Base-by-base conservation (phyloP, 2,113 vertebrate species). In the Rhadina sibilatrix region DNA sequence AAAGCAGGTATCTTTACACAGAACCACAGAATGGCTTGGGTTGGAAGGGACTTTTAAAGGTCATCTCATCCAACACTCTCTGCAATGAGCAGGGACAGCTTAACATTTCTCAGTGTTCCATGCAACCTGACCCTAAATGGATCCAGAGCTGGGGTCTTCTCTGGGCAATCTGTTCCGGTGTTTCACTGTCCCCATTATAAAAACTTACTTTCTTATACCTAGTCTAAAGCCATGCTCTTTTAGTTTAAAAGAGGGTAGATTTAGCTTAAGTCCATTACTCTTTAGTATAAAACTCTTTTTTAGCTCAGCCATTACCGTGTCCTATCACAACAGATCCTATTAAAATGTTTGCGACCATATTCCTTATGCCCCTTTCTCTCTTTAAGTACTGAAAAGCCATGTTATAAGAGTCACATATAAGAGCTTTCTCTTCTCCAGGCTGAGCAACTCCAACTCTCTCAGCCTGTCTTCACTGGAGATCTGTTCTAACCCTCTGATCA, bases 331-430 rank as follows among this genome's bases (percentile, higher is more conserved):
- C 30, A 68, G 27, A 19, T 11, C 12, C 11, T 42, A 35, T 46
- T 40, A 42, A 86, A 60, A 80, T 13, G 15, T 54, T 68, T 61
- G 13, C 44, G 4, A 12, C 37, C 23, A n/a, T 7, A 69, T 15
- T 72, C 17, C 31, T 27, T 57, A 28, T 44, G 10, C 35, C 4
- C 2, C 19, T 3, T 24, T 1, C 4, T 2, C 2, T 2, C 15
- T 37, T 42, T 49, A 63, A 22, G 22, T 24, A 50, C 10, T 31
- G 40, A 61, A 78, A 64, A 42, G 12, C 13, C 3, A 22, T 8
- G 14, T 59, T 20, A 1, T 19, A 44, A 77, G 7, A 68, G 27
- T 33, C 27, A 33, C 22, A 27, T 44, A 4, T 5, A 18, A 52
- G 25, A 72, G 12, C 8, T 38, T 31, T 52, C 50, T 71, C 23